These are phyloP conservation scores for Ceratina japonica DNA, from an alignment of 1,140 invertebrate species.

Conservation along the genomic window DNA sequence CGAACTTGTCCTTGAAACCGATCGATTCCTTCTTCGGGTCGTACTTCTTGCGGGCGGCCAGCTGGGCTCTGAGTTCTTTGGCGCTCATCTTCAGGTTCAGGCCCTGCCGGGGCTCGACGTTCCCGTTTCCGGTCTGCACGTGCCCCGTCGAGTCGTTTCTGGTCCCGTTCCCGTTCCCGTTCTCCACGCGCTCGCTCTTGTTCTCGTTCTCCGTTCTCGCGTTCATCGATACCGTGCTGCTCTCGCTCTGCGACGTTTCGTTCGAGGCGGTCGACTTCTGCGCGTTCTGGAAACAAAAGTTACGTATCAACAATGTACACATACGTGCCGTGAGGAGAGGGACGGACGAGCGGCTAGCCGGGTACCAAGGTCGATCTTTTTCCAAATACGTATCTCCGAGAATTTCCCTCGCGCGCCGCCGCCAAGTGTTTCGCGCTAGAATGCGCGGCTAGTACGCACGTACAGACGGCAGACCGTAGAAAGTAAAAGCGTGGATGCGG, in stretches of 20 bases:
- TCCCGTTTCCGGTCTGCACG: conserved; percentile 56
- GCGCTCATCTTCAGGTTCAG: conserved; percentile 93
- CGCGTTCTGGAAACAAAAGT: conserved; percentile 67
- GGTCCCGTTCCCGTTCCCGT: conserved; percentile 59
- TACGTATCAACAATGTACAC: background rate
- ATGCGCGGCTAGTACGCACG: too few species aligned
- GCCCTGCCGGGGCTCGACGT: conserved; percentile 61
- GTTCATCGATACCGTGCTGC: conserved; percentile 63
- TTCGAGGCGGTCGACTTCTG: conserved; percentile 75
- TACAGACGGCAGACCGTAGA: background rate
- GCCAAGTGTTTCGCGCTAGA: conserved; percentile 4
- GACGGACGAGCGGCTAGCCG: background rate
- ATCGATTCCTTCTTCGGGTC: conserved; percentile 93
- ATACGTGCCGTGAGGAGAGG: background rate
- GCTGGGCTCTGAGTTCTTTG: conserved; percentile 90
- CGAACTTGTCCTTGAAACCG: conserved; percentile 94
- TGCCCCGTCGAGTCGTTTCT: conserved; percentile 47
- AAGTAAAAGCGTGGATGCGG: conserved; percentile 32
- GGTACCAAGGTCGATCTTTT: conserved; percentile 36
- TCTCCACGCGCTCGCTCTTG: conserved; percentile 67
- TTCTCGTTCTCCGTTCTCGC: conserved; percentile 65
- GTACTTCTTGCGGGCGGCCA: conserved; percentile 91
- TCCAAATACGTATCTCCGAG: background rate
- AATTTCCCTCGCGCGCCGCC: too few species aligned
- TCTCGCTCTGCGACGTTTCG: conserved; percentile 70